Evolutionary conservation across 2,888 invertebrate genomes (phyloP).

Genomic region (Alloscopus bannaensis): DNA sequence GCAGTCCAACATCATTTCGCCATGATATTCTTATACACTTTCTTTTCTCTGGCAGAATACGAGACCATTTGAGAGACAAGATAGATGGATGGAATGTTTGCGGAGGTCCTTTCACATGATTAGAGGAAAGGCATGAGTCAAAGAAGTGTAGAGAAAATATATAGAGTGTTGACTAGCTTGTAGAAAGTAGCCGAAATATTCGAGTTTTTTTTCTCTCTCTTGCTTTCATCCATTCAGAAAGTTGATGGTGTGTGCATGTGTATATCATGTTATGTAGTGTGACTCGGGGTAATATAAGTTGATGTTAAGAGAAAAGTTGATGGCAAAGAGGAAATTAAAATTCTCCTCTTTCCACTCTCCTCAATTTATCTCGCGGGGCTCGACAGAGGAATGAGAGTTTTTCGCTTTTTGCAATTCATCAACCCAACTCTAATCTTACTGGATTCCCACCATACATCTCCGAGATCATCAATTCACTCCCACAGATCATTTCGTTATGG

Average conservation of each 20-base stretch:
- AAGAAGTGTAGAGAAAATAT: constrained; percentile 26
- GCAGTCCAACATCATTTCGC: too few relatives aligned
- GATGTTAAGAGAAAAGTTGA: constrained; percentile 54
- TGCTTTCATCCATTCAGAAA: not conserved
- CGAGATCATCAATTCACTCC: constrained; percentile 73
- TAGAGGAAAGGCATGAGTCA: constrained; percentile 49
- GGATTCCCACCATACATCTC: constrained; percentile 74
- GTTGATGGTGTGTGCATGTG: not conserved
- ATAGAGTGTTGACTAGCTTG: constrained; percentile 33
- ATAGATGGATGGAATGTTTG: constrained; percentile 44
- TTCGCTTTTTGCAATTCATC: constrained; percentile 74
- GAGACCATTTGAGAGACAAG: too few relatives aligned
- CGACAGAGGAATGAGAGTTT: constrained; percentile 73
- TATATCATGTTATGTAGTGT: not conserved
- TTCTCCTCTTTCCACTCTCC: constrained; percentile 71
- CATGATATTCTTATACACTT: too few relatives aligned
- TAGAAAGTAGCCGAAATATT: constrained; percentile 19
- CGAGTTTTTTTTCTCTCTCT: constrained; percentile 15
- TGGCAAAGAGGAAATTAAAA: constrained; percentile 73
- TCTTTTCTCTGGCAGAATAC: too few relatives aligned
- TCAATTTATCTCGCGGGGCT: constrained; percentile 73
- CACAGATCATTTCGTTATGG: constrained; percentile 25
- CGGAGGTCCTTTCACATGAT: constrained; percentile 31
- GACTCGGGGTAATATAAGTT: constrained; percentile 2
- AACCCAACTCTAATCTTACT: constrained; percentile 70